phyloP scores from a whole-genome alignment of 2,113 vertebrate species.

The Jacana jacana region DNA sequence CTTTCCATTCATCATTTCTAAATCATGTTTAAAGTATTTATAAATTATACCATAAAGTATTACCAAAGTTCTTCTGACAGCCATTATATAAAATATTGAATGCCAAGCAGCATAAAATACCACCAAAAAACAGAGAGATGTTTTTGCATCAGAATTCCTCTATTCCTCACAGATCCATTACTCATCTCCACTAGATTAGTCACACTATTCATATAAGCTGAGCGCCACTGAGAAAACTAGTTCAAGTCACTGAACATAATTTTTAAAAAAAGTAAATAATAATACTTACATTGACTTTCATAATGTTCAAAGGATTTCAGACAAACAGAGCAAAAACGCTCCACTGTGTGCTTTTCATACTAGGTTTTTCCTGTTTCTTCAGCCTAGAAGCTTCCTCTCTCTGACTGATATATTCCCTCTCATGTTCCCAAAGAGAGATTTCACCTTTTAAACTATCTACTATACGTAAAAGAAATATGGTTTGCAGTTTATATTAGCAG shows the following conservation, averaged over 20 bases:
- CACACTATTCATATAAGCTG: conserved; percentile 11
- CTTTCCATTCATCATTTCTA: conserved; percentile 63
- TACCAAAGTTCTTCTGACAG: conserved; percentile 58
- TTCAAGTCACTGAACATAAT: conserved; percentile 5
- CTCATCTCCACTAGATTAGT: conserved; percentile 47
- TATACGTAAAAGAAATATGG: neutral
- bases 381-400: conserved; percentile 23
- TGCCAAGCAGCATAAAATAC: conserved; percentile 33
- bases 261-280: conserved; percentile 45
- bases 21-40: conserved; percentile 68
- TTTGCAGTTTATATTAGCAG: neutral
- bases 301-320: conserved; percentile 51
- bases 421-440: conserved; percentile 4
- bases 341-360: conserved; percentile 35
- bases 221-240: conserved; percentile 16
- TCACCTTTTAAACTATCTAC: conserved; percentile 26
- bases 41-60: conserved; percentile 40
- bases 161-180: conserved; percentile 69
- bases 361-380: conserved; percentile 35
- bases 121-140: conserved; percentile 3
- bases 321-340: conserved; percentile 44
- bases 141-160: conserved; percentile 48
- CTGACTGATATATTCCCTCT: conserved; percentile 43
- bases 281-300: conserved; percentile 3
- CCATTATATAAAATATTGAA: conserved; percentile 53